Conservation (phyloP, 1,140 invertebrate species). For the Pinna nobilis region DNA sequence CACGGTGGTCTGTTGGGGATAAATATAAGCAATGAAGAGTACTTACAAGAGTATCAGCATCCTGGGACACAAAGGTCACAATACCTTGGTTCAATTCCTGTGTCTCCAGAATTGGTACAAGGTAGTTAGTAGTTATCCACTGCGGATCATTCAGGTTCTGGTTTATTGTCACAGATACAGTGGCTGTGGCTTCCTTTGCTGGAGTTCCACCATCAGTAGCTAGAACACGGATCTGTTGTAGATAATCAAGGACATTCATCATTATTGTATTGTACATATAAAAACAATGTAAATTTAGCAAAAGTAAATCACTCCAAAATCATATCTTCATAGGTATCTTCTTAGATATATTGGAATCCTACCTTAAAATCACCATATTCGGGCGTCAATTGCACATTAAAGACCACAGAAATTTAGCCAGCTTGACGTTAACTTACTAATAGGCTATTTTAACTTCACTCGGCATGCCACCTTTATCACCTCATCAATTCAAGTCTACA, state of each 20-base stretch:
- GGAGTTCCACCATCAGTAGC: conserved; percentile 76
- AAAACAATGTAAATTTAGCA: not conserved
- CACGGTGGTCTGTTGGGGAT: no score
- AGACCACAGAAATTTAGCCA: no score
- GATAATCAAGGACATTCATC: no score
- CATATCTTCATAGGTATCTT: no score
- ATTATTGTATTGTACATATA: no score
- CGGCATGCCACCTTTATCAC: no score
- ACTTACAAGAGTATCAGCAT: conserved; percentile 50
- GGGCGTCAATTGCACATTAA: no score
- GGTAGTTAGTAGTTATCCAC: conserved; percentile 79
- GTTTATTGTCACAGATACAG: conserved; percentile 51
- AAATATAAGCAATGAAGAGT: not conserved
- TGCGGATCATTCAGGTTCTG: conserved; percentile 53
- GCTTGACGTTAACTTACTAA: no score
- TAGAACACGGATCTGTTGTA: conserved; percentile 53
- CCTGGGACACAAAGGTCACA: conserved; percentile 78
- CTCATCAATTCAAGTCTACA: no score
- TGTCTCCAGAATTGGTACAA: conserved; percentile 86
- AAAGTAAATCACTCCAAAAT: not conserved
- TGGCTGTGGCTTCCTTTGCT: conserved; percentile 37
- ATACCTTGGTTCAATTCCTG: conserved; percentile 75
- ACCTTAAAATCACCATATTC: no score
- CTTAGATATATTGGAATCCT: no score
- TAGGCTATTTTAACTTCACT: no score